Percentiles rank a stretch among this genome's conserved stretches.
Evolutionary conservation across 2,888 invertebrate genomes (phyloP).

Genomic region (Hofmannophila pseudospretella): DNA sequence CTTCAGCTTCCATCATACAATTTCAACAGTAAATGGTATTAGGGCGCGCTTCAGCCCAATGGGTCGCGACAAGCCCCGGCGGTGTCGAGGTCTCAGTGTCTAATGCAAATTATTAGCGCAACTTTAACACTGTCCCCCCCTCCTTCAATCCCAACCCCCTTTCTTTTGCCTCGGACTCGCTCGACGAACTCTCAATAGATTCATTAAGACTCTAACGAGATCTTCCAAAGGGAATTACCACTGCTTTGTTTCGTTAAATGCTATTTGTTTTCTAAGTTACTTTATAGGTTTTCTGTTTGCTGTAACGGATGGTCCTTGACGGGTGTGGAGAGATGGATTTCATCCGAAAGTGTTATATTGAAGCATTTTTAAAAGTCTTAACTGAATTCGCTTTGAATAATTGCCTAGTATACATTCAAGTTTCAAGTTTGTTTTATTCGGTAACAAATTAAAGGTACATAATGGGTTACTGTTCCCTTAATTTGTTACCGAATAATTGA

Average conservation of each 20-base stretch:
- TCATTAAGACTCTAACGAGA: constrained; percentile 76
- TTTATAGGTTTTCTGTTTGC: no score
- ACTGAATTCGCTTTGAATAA: no score
- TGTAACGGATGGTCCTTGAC: no score
- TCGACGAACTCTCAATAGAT: constrained; percentile 72
- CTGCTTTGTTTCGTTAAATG: constrained; percentile 70
- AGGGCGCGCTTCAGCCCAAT: constrained; percentile 48
- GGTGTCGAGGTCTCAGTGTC: constrained; percentile 25
- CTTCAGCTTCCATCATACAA: background rate
- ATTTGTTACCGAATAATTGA: no score
- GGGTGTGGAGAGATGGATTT: no score
- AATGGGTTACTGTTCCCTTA: no score
- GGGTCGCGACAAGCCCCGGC: constrained; percentile 25
- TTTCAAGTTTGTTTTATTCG: no score
- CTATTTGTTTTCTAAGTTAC: constrained; percentile 64
- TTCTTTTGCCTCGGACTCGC: constrained; percentile 60
- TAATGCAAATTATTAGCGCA: constrained; percentile 67
- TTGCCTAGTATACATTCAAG: no score
- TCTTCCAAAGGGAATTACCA: constrained; percentile 66
- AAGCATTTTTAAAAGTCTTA: no score
- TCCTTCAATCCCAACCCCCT: constrained; percentile 49
- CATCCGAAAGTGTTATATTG: no score
- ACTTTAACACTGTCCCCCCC: constrained; percentile 49
- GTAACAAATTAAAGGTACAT: no score
- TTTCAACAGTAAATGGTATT: constrained; percentile 33